A percentile compares a stretch with the other conserved stretches of the same genome.
phyloP scores from a whole-genome alignment of 2,113 vertebrate species.

The Andinoacara biseriatus region DNA sequence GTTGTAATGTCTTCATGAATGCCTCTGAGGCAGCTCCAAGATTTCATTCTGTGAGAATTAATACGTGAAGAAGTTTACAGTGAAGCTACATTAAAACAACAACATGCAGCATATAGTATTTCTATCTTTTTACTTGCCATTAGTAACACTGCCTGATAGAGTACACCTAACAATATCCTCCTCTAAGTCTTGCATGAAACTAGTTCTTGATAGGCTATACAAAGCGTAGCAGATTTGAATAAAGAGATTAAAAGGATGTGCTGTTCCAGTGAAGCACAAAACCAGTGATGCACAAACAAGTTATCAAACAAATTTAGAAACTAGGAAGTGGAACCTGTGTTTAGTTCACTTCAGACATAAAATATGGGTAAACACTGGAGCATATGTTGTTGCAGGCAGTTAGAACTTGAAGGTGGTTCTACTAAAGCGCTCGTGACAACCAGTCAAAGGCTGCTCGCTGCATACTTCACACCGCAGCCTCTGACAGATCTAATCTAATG shows the following conservation, averaged over 20 bases:
- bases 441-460: not conserved
- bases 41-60: not conserved
- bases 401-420: not conserved
- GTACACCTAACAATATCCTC: not conserved
- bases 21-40: not conserved
- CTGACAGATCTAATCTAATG: slow-evolving; percentile 5
- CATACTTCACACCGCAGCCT: not conserved
- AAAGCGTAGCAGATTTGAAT: not conserved
- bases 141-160: not conserved
- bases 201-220: not conserved
- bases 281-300: not conserved
- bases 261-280: not conserved
- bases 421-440: not conserved
- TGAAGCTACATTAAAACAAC: not conserved
- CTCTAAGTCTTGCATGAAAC: not conserved
- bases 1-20: not conserved
- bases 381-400: not conserved
- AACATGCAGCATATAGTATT: not conserved
- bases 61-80: not conserved
- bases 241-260: not conserved
- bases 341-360: not conserved
- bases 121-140: not conserved
- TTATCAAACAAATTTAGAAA: slow-evolving; percentile 1
- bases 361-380: not conserved
- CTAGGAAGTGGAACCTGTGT: not conserved